phyloP scores from a whole-genome alignment of 2,888 invertebrate genomes.

The Phyllotreta cruciferae region DNA sequence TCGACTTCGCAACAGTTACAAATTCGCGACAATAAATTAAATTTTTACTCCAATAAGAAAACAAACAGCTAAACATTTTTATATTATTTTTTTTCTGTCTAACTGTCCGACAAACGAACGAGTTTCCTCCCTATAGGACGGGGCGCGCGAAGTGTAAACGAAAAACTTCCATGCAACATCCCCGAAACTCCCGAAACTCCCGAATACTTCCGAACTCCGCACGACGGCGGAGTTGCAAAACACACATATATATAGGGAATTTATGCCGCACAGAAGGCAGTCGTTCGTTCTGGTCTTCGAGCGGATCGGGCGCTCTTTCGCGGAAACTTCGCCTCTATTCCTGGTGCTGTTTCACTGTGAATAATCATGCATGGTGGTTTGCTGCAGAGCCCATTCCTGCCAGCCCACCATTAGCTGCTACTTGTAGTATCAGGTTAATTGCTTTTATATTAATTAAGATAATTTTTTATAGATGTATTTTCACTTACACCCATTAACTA shows the following conservation, averaged over 20 bases:
- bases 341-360: conserved; percentile 11
- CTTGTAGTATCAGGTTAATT: background rate
- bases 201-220: conserved; percentile 26
- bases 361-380: no score
- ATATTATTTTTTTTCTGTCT: conserved; percentile 25
- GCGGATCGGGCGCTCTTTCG: conserved; percentile 9
- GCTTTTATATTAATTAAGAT: no score
- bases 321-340: conserved; percentile 4
- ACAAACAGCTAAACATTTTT: conserved; percentile 18
- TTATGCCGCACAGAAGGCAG: conserved; percentile 27
- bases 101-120: conserved; percentile 24
- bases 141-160: conserved; percentile 23
- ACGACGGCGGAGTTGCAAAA: conserved; percentile 29
- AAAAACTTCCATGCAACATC: conserved; percentile 31
- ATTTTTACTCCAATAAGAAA: conserved; percentile 7
- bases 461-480: no score
- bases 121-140: conserved; percentile 14
- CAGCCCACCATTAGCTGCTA: background rate
- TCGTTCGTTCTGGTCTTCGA: conserved; percentile 23
- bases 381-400: no score
- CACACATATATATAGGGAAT: conserved; percentile 28
- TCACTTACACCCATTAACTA: no score
- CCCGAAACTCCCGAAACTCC: conserved; percentile 26
- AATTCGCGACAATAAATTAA: conserved; percentile 16
- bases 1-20: background rate